A percentile compares a stretch with the other conserved stretches of the same genome.
Conservation (phyloP, 2,113 vertebrate species). For the Psilopogon haemacephalus region DNA sequence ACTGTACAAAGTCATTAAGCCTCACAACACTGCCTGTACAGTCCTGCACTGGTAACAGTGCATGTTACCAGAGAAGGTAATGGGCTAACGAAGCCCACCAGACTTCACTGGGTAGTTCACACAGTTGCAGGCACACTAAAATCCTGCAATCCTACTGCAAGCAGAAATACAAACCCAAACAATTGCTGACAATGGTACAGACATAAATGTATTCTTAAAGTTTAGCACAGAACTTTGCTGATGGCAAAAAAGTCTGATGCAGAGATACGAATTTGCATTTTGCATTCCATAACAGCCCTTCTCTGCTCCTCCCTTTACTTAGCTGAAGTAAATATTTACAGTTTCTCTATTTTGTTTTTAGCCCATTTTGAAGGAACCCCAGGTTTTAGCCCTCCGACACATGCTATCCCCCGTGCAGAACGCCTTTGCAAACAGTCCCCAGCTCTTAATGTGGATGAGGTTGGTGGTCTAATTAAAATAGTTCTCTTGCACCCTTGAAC, state of each 20-base stretch:
- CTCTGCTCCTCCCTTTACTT: neutral
- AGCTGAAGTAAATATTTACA: neutral
- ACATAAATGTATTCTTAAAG: neutral
- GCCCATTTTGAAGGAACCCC: neutral
- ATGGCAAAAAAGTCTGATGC: neutral
- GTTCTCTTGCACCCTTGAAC: constrained; percentile 18
- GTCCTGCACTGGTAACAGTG: neutral
- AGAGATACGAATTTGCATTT: neutral
- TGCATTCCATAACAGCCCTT: neutral
- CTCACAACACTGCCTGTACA: neutral
- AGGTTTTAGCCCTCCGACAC: neutral
- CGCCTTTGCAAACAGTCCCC: neutral
- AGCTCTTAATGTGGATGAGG: neutral
- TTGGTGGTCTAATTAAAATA: neutral
- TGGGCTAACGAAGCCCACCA: neutral
- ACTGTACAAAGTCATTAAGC: constrained; percentile 62
- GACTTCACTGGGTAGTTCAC: neutral
- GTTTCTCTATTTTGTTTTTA: neutral
- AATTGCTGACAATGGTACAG: neutral
- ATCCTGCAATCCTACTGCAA: neutral
- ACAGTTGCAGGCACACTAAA: neutral
- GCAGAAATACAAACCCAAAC: neutral
- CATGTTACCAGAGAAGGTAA: neutral
- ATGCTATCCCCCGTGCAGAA: neutral
- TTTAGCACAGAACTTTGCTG: neutral